phyloP scores from a whole-genome alignment of 2,113 vertebrate species.

The Plectropomus leopardus region DNA sequence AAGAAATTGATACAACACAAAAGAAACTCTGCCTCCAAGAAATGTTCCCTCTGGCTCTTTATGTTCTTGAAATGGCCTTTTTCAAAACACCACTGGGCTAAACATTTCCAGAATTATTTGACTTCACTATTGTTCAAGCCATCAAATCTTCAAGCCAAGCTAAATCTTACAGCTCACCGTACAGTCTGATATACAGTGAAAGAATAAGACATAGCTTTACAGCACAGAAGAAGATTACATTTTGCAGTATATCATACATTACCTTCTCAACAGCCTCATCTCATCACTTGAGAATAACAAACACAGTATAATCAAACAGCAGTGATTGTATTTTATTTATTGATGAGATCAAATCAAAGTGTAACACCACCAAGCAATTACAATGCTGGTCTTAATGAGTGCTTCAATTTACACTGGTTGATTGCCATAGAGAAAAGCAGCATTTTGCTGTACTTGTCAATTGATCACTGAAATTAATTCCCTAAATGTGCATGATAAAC shows the following conservation, averaged over 20 bases:
- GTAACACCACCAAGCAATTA: slow-evolving; percentile 77
- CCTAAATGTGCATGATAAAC: slow-evolving; percentile 72
- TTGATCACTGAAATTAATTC: slow-evolving; percentile 73
- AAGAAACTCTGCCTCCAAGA: slow-evolving; percentile 68
- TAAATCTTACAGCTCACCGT: neutral
- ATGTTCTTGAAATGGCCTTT: slow-evolving; percentile 71
- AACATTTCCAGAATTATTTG: slow-evolving; percentile 72
- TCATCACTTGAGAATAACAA: slow-evolving; percentile 74
- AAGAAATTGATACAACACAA: slow-evolving; percentile 76
- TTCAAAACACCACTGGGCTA: slow-evolving; percentile 71
- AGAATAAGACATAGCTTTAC: slow-evolving; percentile 4
- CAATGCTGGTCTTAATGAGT: slow-evolving; percentile 72
- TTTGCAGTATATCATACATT: slow-evolving; percentile 64
- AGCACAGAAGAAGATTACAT: slow-evolving; percentile 44
- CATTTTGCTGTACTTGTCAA: slow-evolving; percentile 65
- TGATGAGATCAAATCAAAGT: slow-evolving; percentile 77
- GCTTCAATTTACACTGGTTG: slow-evolving; percentile 74
- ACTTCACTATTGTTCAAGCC: slow-evolving; percentile 50
- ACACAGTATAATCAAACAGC: slow-evolving; percentile 72
- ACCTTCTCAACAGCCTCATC: slow-evolving; percentile 62
- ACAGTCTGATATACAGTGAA: neutral
- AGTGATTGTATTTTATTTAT: slow-evolving; percentile 80
- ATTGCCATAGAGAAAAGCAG: slow-evolving; percentile 74
- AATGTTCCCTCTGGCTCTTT: slow-evolving; percentile 77
- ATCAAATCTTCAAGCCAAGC: slow-evolving; percentile 46